phyloP scores from a whole-genome alignment of 2,888 invertebrate genomes.

The Isoperla grammatica region DNA sequence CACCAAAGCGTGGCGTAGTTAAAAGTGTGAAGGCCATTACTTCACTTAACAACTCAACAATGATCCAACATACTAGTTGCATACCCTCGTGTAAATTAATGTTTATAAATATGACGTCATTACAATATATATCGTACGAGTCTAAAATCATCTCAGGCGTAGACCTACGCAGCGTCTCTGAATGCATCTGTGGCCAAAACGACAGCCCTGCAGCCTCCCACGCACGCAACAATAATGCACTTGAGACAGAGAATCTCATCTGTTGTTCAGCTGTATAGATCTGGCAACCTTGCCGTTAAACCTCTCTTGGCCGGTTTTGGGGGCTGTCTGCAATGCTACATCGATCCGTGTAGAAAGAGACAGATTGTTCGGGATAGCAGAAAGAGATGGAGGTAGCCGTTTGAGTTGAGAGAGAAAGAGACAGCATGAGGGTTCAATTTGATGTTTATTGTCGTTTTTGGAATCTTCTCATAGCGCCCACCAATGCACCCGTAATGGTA shows the following conservation, averaged over 20 bases:
- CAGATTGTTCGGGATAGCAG: constrained; percentile 10
- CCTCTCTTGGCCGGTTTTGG: constrained; percentile 18
- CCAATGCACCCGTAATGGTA: too few species aligned
- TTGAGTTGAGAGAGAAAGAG: background rate
- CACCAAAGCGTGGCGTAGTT: background rate
- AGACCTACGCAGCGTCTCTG: too few species aligned
- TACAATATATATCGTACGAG: too few species aligned
- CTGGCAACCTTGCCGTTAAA: constrained; percentile 19
- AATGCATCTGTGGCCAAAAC: too few species aligned
- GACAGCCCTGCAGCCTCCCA: background rate
- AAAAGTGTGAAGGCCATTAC: constrained; percentile 2
- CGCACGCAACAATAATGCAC: background rate
- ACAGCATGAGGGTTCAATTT: background rate
- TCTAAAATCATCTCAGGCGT: too few species aligned
- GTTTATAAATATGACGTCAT: too few species aligned
- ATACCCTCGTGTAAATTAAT: too few species aligned
- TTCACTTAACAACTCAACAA: background rate
- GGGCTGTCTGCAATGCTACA: constrained; percentile 25
- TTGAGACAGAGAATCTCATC: background rate
- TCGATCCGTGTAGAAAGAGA: constrained; percentile 16
- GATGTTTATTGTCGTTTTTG: background rate
- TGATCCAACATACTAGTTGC: too few species aligned
- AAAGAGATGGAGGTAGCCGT: constrained; percentile 5
- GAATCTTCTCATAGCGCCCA: too few species aligned
- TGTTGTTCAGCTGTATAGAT: background rate